Conservation (phyloP, 1,140 invertebrate genomes). For the Euwallacea fornicatus region DNA sequence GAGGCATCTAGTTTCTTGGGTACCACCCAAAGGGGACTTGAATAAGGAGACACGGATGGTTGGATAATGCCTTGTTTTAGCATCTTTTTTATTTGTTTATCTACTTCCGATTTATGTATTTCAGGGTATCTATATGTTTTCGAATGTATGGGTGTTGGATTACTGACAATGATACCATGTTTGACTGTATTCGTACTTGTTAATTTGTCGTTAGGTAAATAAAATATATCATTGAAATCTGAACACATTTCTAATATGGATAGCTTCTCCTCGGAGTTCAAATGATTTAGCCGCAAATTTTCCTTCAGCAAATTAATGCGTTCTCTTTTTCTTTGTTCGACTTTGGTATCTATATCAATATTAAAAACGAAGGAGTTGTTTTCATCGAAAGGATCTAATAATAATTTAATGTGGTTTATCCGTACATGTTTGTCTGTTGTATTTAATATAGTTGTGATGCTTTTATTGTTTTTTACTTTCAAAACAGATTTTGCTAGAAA, state of each 20-base stretch:
- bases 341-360: not conserved
- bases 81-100: too few relatives aligned
- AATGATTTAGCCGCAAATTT: conserved; percentile 33
- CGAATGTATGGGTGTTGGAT: too few relatives aligned
- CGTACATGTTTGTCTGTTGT: conserved; percentile 9
- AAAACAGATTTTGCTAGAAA: conserved; percentile 31
- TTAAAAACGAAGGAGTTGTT: conserved; percentile 13
- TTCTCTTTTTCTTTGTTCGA: too few relatives aligned
- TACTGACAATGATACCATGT: too few relatives aligned
- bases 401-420: not conserved
- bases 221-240: conserved; percentile 39
- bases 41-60: too few relatives aligned
- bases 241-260: conserved; percentile 25
- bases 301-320: conserved; percentile 1
- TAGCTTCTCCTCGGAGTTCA: too few relatives aligned
- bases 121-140: too few relatives aligned
- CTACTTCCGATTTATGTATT: too few relatives aligned
- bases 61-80: too few relatives aligned
- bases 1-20: too few relatives aligned
- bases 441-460: conserved; percentile 32
- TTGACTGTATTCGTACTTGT: too few relatives aligned
- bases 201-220: conserved; percentile 33
- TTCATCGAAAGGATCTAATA: conserved; percentile 25
- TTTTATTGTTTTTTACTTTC: conserved; percentile 26
- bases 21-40: too few relatives aligned